Base-by-base conservation (phyloP, 2,888 invertebrate genomes). In the Apoda limacodes region DNA sequence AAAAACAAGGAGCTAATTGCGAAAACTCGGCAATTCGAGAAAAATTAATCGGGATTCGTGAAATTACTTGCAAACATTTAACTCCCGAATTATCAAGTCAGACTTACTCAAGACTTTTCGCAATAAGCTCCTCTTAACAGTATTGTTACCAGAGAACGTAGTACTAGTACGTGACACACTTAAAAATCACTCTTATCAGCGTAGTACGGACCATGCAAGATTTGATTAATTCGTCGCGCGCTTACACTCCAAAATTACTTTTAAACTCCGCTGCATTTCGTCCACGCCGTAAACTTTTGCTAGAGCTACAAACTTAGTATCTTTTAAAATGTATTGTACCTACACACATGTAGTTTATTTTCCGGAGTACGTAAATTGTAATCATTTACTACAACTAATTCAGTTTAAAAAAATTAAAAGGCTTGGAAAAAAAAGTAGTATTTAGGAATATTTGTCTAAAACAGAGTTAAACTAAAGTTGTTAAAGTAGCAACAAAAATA, bases 221-320 rank as follows among this genome's bases (percentile, higher is more conserved):
- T 71, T 75, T 69, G 74, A 76, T 78, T 78, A 72, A 67, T 69
- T 67, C 69, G 65, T 69, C 70, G 69, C 71, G 66, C 64, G 69
- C 65, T 57, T 71, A 72, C 69, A 74, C 68, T 69, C 69, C 65
- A 60, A 78, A 78, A 78, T 78, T 76, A 74, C 72, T 75, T 74
- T 67, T 46, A 62, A 71, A 72, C 67, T 70, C 60, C 43, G 45
- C 45, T 52, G 53, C 55, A 43, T 63, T 55, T 60, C 54, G 54
- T 58, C 50, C 7, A 7, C 17, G 7, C 17, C 7, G 17, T 35
- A 54, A 55, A 65, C 69, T 69, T 57, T 55, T 51, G 35, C 52
- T 41, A 37, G 47, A 56, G 59, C 54, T 67, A 60, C 37, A 28
- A 44, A 46, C 66, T 63, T 67, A 45, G 60, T 66, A 60, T 38